phyloP scores from a whole-genome alignment of 2,888 invertebrate genomes.

The Elysia crispata region DNA sequence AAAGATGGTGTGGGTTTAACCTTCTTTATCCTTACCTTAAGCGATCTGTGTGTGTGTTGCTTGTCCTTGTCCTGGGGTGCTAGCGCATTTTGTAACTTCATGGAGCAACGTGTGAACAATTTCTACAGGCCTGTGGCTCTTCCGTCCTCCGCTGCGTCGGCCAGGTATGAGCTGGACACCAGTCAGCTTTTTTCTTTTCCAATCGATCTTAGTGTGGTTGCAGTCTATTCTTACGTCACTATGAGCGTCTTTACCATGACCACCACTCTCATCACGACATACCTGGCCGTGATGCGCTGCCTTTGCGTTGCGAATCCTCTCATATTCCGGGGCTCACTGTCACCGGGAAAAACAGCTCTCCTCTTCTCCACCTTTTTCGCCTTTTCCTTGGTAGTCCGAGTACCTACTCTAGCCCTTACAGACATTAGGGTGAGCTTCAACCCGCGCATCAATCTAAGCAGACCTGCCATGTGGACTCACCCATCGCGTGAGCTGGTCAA shows the following conservation, averaged over 20 bases:
- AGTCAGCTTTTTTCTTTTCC: no score
- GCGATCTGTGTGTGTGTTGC: no score
- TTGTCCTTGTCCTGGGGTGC: no score
- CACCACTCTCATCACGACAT: slow-evolving; percentile 25
- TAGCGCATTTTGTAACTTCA: no score
- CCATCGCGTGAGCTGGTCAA: slow-evolving; percentile 31
- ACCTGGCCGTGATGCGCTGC: slow-evolving; percentile 35
- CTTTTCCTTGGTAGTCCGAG: slow-evolving; percentile 3
- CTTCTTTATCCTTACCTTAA: no score
- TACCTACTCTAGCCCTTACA: slow-evolving; percentile 12
- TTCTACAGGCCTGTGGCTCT: no score
- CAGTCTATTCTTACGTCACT: slow-evolving; percentile 11
- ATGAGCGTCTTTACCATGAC: slow-evolving; percentile 10
- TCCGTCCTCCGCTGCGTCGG: background rate
- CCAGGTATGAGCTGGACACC: no score
- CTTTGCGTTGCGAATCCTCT: slow-evolving; percentile 37
- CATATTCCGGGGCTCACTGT: slow-evolving; percentile 26
- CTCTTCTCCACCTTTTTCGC: background rate
- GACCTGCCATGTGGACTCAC: slow-evolving; percentile 9
- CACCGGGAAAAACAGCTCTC: background rate
- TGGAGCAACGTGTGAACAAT: no score
- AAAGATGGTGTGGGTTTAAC: no score
- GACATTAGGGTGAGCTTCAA: slow-evolving; percentile 1
- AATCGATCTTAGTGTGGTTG: no score
- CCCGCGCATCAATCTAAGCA: background rate